phyloP scores from a whole-genome alignment of 2,113 vertebrate genomes.

The Opisthocomus hoazin region DNA sequence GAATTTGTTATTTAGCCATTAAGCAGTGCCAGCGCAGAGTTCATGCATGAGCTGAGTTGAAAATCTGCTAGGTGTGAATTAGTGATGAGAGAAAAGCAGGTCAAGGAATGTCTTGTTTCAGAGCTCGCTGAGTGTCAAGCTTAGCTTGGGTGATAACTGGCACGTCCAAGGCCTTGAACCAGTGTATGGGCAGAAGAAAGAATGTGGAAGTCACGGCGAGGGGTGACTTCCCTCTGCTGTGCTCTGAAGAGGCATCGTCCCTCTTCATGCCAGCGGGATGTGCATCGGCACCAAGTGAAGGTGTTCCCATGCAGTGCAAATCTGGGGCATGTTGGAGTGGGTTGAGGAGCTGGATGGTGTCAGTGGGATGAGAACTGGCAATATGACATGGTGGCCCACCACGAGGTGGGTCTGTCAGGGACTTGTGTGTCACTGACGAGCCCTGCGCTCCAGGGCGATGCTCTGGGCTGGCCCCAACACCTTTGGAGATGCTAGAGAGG shows the following conservation, averaged over 20 bases:
- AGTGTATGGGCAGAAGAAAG: neutral
- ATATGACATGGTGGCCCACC: neutral
- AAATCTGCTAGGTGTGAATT: constrained; percentile 42
- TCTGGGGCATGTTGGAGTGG: neutral
- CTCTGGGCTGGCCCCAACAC: neutral
- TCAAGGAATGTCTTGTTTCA: neutral
- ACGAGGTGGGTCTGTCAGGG: neutral
- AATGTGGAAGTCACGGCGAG: neutral
- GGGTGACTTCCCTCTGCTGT: neutral
- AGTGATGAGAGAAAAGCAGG: constrained; percentile 51
- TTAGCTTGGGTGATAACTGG: neutral
- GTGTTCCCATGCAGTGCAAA: fast-evolving
- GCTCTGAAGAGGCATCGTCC: neutral
- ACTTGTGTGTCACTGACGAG: neutral
- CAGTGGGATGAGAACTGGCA: neutral
- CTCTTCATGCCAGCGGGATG: neutral
- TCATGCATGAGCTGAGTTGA: constrained; percentile 13
- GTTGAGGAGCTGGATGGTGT: neutral
- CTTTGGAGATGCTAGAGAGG: neutral
- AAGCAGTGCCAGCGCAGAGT: neutral
- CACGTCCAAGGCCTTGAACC: neutral
- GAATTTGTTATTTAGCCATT: constrained; percentile 23
- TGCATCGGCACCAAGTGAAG: neutral
- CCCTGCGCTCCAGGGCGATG: neutral
- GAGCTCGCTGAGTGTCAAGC: neutral